Percentiles rank a stretch among this genome's conserved stretches.
phyloP scores from a whole-genome alignment of 2,797 vertebrate genomes.

The Sebastes nivosus region DNA sequence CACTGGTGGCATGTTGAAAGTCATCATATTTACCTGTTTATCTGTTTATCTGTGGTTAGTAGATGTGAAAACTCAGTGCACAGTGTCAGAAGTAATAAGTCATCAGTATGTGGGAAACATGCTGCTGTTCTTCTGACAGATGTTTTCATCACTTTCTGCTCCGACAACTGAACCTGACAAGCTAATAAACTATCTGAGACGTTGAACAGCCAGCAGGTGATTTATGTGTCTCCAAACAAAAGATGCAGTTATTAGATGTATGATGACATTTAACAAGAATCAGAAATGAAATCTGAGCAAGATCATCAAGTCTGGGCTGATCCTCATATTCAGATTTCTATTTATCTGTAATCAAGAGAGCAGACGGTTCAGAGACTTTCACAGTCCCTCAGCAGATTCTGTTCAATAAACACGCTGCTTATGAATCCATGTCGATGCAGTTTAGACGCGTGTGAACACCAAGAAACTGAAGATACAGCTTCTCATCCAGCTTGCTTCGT shows the following conservation, averaged over 20 bases:
- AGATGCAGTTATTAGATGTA: not conserved
- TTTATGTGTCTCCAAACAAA: not conserved
- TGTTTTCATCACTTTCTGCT: not conserved
- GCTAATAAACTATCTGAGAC: not conserved
- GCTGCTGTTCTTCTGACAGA: no score
- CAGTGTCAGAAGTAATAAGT: conserved; percentile 31
- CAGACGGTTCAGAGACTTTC: not conserved
- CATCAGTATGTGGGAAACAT: not conserved
- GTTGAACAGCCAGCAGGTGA: not conserved
- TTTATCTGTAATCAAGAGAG: no score
- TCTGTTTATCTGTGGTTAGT: not conserved
- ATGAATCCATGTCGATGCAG: no score
- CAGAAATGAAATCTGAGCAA: not conserved
- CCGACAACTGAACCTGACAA: no score
- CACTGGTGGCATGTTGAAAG: no score
- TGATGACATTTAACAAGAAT: not conserved
- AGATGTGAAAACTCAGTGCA: conserved; percentile 26
- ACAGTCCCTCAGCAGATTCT: not conserved
- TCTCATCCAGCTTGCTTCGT: no score
- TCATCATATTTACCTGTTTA: no score
- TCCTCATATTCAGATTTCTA: no score
- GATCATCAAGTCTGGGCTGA: not conserved
- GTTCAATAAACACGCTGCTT: not conserved
- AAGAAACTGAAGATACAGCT: not conserved
- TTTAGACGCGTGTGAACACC: not conserved